Percentiles rank a stretch among this genome's conserved stretches.
Evolutionary conservation across 2,113 vertebrate species (phyloP).

Genomic region (Hirundichthys speculiger): DNA sequence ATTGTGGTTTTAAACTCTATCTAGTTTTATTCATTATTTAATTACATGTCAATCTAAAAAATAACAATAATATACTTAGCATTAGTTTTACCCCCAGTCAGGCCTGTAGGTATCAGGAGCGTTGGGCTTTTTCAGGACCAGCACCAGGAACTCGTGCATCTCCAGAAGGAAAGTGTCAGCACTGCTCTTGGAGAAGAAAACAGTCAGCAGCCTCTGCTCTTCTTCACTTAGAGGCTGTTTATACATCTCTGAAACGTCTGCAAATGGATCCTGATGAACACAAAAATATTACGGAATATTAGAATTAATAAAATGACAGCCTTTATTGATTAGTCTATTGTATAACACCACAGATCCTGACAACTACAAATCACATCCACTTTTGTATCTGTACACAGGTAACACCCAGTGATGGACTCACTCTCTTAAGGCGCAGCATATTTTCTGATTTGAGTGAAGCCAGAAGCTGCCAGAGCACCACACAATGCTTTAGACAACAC

Average conservation of each 20-base stretch:
- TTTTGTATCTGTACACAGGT: not conserved
- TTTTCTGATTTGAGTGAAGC: conserved; percentile 89
- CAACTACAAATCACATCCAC: too few species aligned
- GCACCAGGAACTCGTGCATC: conserved; percentile 90
- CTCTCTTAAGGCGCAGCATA: conserved; percentile 86
- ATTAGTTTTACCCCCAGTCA: conserved; percentile 83
- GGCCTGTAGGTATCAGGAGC: conserved; percentile 77
- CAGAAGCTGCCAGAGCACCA: conserved; percentile 92
- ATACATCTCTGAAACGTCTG: conserved; percentile 77
- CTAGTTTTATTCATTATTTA: too few species aligned
- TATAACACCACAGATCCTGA: not conserved
- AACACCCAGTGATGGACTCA: conserved; percentile 55
- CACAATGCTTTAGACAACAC: conserved; percentile 85
- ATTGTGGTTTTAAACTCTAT: too few species aligned
- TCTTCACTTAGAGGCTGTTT: conserved; percentile 73
- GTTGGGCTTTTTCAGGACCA: conserved; percentile 78
- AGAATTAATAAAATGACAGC: not conserved
- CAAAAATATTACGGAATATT: too few species aligned
- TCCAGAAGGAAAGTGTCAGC: conserved; percentile 89
- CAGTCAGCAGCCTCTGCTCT: conserved; percentile 73
- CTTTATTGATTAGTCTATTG: not conserved
- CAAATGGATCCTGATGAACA: conserved; percentile 88
- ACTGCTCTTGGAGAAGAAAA: conserved; percentile 82
- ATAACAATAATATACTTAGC: not conserved
- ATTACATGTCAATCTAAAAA: too few species aligned